A percentile compares a stretch with the other conserved stretches of the same genome.
Evolutionary conservation across 2,888 invertebrate species (phyloP).

Genomic region (Tenthredo livida): DNA sequence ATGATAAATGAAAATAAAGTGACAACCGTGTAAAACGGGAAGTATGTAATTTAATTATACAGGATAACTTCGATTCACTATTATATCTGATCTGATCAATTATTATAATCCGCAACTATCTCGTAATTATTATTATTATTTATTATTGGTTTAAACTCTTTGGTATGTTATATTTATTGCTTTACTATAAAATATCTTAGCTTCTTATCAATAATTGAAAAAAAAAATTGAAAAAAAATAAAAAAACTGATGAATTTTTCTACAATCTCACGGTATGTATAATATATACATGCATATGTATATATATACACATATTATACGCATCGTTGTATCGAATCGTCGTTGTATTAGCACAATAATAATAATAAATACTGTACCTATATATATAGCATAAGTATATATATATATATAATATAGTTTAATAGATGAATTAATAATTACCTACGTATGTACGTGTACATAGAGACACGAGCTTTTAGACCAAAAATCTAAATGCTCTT

Average conservation of each 20-base stretch:
- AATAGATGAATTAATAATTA: neutral
- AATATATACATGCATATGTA: slow-evolving; percentile 4
- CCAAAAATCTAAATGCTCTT: neutral
- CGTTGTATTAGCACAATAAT: slow-evolving; percentile 64
- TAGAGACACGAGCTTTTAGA: neutral
- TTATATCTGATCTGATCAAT: no score
- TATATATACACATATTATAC: neutral
- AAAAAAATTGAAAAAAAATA: slow-evolving; percentile 45
- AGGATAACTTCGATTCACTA: neutral
- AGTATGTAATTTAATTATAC: neutral
- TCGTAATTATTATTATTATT: neutral
- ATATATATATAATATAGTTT: neutral
- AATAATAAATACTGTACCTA: slow-evolving; percentile 46
- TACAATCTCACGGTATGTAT: slow-evolving; percentile 46
- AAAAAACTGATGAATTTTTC: slow-evolving; percentile 18
- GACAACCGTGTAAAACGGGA: slow-evolving; percentile 4
- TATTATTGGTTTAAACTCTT: neutral
- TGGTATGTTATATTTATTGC: neutral
- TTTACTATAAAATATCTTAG: neutral
- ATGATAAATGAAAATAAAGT: slow-evolving; percentile 16
- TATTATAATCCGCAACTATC: neutral
- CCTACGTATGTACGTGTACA: neutral
- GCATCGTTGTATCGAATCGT: slow-evolving; percentile 73
- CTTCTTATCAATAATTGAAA: no score
- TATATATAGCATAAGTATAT: neutral